Evolutionary conservation across 2,797 vertebrate species (phyloP).

Genomic region (Chaetodon trifasciatus): DNA sequence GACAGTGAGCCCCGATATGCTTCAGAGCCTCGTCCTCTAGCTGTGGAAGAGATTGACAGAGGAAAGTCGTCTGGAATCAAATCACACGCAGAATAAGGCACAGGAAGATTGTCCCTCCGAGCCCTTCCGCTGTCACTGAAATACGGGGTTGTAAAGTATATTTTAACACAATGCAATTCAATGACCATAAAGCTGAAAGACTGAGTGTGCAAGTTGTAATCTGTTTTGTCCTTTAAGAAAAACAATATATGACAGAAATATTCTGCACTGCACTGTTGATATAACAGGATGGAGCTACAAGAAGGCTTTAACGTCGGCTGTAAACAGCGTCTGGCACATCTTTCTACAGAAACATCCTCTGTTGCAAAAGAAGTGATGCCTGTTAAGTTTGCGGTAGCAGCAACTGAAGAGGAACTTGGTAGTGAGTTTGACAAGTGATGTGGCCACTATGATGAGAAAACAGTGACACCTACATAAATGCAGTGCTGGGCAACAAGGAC

Average conservation of each 20-base stretch:
- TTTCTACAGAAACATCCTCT: slow-evolving; percentile 27
- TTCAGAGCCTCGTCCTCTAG: slow-evolving; percentile 97
- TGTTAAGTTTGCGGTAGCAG: neutral
- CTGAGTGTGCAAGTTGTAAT: neutral
- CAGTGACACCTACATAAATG: neutral
- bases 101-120: too few species aligned
- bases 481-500: neutral
- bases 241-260: slow-evolving; percentile 5
- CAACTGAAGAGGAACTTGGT: slow-evolving; percentile 34
- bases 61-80: neutral
- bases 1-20: slow-evolving; percentile 95
- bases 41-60: slow-evolving; percentile 73
- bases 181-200: neutral
- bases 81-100: too few species aligned
- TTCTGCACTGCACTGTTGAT: slow-evolving; percentile 9
- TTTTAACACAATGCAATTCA: too few species aligned
- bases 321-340: neutral
- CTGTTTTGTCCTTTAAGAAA: neutral
- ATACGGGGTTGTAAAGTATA: too few species aligned
- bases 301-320: slow-evolving; percentile 11
- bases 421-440: neutral
- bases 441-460: neutral
- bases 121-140: too few species aligned
- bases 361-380: slow-evolving; percentile 12
- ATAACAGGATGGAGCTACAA: slow-evolving; percentile 22